A percentile compares a stretch with the other conserved stretches of the same genome.
Conservation (phyloP, 2,113 vertebrate species). For the Megaleporinus macrocephalus region DNA sequence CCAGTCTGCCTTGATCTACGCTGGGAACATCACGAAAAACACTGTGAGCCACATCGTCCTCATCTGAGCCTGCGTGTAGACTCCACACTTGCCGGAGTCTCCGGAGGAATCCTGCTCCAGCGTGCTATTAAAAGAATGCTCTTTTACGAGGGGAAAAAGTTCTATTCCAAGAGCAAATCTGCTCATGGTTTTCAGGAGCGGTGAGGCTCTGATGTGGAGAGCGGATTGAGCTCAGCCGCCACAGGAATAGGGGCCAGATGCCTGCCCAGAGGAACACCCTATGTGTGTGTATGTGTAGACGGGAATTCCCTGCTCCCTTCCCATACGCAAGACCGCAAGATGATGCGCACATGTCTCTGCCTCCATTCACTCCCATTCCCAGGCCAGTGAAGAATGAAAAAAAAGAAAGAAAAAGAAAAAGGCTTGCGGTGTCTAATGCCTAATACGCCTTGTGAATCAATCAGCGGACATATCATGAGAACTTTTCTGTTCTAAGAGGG, state of each 20-base stretch:
- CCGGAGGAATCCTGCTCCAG: constrained; percentile 28
- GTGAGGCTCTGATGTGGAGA: constrained; percentile 69
- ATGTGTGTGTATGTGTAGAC: constrained; percentile 37
- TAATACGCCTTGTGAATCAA: constrained; percentile 50
- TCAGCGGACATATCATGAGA: constrained; percentile 56
- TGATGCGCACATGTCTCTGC: neutral
- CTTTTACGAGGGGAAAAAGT: constrained; percentile 55
- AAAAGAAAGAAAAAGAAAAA: neutral
- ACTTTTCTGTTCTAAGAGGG: constrained; percentile 59
- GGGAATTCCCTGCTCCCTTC: constrained; percentile 57
- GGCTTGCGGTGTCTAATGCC: neutral
- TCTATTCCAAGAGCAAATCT: constrained; percentile 50
- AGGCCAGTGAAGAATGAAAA: neutral
- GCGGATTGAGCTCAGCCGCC: constrained; percentile 58
- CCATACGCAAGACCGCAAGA: constrained; percentile 39
- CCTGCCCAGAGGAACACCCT: constrained; percentile 42
- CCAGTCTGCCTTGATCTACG: neutral
- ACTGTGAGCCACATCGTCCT: neutral
- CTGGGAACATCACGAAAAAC: too few relatives aligned
- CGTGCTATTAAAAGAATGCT: constrained; percentile 64
- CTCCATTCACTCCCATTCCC: neutral
- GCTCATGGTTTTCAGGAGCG: constrained; percentile 53
- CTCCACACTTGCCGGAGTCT: constrained; percentile 17
- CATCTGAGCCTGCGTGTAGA: neutral
- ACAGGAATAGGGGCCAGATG: constrained; percentile 25